A percentile compares a stretch with the other conserved stretches of the same genome.
Conservation (phyloP, 2,797 vertebrate species). For the Enoplosus armatus region DNA sequence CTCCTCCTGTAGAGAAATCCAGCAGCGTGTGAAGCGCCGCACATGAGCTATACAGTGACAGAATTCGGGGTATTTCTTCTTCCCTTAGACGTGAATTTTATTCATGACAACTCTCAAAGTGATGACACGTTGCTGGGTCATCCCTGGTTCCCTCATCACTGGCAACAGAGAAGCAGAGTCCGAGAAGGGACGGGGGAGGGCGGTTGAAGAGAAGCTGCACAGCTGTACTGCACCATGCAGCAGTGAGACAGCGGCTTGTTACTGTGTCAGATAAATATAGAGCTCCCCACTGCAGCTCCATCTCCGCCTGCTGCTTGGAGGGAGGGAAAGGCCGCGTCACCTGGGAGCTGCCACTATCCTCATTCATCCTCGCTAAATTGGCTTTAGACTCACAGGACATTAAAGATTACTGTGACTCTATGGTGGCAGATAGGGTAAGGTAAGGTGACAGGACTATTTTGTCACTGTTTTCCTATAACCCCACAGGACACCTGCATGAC, state of each 20-base stretch:
- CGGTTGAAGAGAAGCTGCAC: slow-evolving; percentile 52
- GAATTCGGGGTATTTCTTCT: slow-evolving; percentile 36
- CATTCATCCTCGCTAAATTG: slow-evolving; percentile 77
- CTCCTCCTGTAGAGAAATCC: slow-evolving; percentile 59
- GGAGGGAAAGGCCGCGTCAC: slow-evolving; percentile 70
- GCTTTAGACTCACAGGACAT: slow-evolving; percentile 64
- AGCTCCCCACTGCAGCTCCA: slow-evolving; percentile 66
- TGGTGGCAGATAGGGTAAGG: slow-evolving; percentile 40
- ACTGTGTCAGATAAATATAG: slow-evolving; percentile 86
- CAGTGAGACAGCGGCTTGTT: slow-evolving; percentile 79
- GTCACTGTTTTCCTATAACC: slow-evolving; percentile 36
- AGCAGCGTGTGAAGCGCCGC: slow-evolving; percentile 41
- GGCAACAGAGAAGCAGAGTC: slow-evolving; percentile 34
- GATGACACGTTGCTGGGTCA: slow-evolving; percentile 66
- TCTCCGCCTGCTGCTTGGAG: slow-evolving; percentile 60
- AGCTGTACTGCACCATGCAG: slow-evolving; percentile 72
- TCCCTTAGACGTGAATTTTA: slow-evolving; percentile 14
- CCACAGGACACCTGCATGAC: slow-evolving; percentile 30
- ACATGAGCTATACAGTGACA: slow-evolving; percentile 32
- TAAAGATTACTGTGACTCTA: slow-evolving; percentile 63
- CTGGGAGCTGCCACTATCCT: slow-evolving; percentile 70
- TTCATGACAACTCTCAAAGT: slow-evolving; percentile 40
- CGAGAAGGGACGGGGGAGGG: slow-evolving; percentile 3
- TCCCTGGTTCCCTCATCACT: slow-evolving; percentile 45
- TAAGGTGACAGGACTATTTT: slow-evolving; percentile 40